Percentiles rank a stretch among this genome's conserved stretches.
Conservation (phyloP, 2,888 invertebrate species). For the Scotopteryx bipunctaria region DNA sequence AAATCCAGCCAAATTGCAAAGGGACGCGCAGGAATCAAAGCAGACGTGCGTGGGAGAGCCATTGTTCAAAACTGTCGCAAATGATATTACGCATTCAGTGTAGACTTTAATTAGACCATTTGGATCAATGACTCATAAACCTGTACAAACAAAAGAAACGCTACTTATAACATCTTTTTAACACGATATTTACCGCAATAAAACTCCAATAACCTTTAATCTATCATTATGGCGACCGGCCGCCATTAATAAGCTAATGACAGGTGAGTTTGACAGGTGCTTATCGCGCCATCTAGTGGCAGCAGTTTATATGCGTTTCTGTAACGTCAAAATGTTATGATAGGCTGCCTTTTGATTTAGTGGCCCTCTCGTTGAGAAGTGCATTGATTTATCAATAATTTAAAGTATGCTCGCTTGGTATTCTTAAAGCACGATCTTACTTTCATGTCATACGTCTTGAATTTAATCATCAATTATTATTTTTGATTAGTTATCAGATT, state of each 20-base stretch:
- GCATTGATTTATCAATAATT: slow-evolving; percentile 83
- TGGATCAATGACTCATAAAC: slow-evolving; percentile 43
- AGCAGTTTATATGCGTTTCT: slow-evolving; percentile 77
- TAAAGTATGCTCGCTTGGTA: slow-evolving; percentile 74
- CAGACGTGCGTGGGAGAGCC: slow-evolving; percentile 78
- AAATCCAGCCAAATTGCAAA: slow-evolving; percentile 70
- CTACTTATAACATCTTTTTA: neutral
- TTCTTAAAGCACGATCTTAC: slow-evolving; percentile 77
- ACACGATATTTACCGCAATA: slow-evolving; percentile 42
- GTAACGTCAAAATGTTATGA: slow-evolving; percentile 78
- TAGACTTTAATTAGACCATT: slow-evolving; percentile 61
- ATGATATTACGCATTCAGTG: slow-evolving; percentile 62
- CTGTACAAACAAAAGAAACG: slow-evolving; percentile 26
- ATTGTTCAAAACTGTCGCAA: slow-evolving; percentile 69
- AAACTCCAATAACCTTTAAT: slow-evolving; percentile 65
- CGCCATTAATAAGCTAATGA: slow-evolving; percentile 79
- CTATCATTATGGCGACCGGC: slow-evolving; percentile 63
- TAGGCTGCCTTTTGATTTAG: slow-evolving; percentile 78
- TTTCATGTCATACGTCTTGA: slow-evolving; percentile 77
- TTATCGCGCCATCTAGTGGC: slow-evolving; percentile 80
- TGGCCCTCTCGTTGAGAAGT: slow-evolving; percentile 70
- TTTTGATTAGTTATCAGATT: slow-evolving; percentile 76
- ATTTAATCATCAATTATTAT: slow-evolving; percentile 81
- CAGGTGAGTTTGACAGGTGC: slow-evolving; percentile 77
- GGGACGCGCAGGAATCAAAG: slow-evolving; percentile 58